A percentile compares a stretch with the other conserved stretches of the same genome.
phyloP scores from a whole-genome alignment of 2,797 vertebrate genomes.

The Crocodylus rhombifer region DNA sequence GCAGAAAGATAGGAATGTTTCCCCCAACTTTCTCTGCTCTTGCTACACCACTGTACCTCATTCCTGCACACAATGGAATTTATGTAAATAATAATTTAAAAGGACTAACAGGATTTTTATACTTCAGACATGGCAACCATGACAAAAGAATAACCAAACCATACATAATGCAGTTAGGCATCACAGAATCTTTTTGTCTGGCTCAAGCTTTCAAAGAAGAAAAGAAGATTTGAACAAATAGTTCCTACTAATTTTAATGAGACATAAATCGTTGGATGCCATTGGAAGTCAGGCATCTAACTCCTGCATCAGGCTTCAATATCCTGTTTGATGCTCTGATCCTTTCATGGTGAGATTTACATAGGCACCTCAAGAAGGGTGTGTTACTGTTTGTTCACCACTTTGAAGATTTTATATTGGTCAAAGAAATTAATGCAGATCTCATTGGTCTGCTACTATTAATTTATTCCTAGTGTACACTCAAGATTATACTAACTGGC shows the following conservation, averaged over 20 bases:
- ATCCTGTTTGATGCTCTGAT: conserved; percentile 27
- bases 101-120: neutral
- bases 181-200: neutral
- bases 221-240: conserved; percentile 56
- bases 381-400: conserved; percentile 13
- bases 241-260: conserved; percentile 52
- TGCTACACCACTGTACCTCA: fast-evolving
- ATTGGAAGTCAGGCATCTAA: conserved; percentile 43
- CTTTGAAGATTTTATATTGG: conserved; percentile 39
- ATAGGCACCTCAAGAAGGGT: neutral
- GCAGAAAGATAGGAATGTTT: neutral
- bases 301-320: conserved; percentile 50
- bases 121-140: neutral
- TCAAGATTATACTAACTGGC: conserved; percentile 71
- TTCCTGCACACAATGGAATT: fast-evolving
- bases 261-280: conserved; percentile 63
- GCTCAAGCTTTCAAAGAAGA: conserved; percentile 47
- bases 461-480: conserved; percentile 68
- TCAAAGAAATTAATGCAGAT: conserved; percentile 29
- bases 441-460: conserved; percentile 56
- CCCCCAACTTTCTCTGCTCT: neutral
- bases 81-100: neutral
- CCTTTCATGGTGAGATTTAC: neutral
- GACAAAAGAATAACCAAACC: neutral
- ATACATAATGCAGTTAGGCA: conserved; percentile 47